Base-by-base conservation (phyloP, 2,113 vertebrate genomes). In the Steatornis caripensis region DNA sequence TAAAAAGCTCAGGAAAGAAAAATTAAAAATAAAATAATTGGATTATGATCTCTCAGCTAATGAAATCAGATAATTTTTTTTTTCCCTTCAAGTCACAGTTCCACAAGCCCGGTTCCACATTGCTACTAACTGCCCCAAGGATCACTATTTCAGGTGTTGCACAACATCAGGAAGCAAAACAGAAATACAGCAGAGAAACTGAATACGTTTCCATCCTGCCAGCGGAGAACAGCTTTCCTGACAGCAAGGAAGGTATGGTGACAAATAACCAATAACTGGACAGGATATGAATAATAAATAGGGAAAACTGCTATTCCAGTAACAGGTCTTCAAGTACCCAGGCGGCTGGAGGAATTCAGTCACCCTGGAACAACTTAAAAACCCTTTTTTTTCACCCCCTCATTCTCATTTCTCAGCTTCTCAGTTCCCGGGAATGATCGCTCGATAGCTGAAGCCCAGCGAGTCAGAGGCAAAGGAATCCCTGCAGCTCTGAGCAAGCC, bases 11-110 rank as follows among this genome's bases (percentile, higher is more conserved):
- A 92, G 91, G 65, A 87, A 79, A 81, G 77, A 95, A 74, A 92
- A 97, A 95, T 95, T 97, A 97, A 95, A 97, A 95, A 95, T 78
- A 95, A 96, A 96, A 89, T 93, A 95, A 96, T 89, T 96, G 91
- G 81, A 94, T 92, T 95, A 92, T 74, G 77, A 96, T 58, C 87
- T 93, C 84, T 72, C 66, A 70, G 84, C 66, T 95, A 87, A 93
- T 80, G 58, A 92, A 94, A 94, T 82, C 65, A 85, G 74, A 96
- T 39, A 29, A 0, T 17, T 32, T 51, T 66, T 41, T 57, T 85
- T 86, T 66, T 19, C 15, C 15, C 70, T 83, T 13, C 9, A 4
- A 76, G 78, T 49, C 45, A 6, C 29, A 51, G 76, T 2, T 55
- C 51, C 26, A 12, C 62, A 6, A 51, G 22, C 2, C 61, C 16